phyloP scores from a whole-genome alignment of 2,113 vertebrate genomes.

The Melanostigma gelatinosum region DNA sequence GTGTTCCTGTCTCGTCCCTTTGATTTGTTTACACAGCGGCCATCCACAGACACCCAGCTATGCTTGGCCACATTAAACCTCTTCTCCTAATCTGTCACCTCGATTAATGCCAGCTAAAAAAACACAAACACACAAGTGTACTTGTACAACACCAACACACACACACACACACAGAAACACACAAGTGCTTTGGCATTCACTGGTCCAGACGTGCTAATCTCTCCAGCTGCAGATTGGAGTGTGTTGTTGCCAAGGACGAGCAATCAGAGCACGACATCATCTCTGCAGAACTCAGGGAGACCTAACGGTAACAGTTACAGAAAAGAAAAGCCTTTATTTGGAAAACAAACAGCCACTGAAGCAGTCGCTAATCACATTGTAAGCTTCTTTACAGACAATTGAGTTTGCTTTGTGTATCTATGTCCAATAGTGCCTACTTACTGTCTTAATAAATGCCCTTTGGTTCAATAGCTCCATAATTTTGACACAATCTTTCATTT shows the following conservation, averaged over 20 bases:
- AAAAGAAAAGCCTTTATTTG: neutral
- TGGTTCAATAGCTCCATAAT: neutral
- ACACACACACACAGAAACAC: neutral
- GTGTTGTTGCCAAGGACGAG: slow-evolving; percentile 40
- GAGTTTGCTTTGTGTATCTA: neutral
- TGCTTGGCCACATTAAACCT: slow-evolving; percentile 60
- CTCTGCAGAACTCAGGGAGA: neutral
- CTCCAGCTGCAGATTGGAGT: slow-evolving; percentile 53
- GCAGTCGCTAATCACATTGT: neutral
- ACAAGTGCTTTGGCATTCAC: slow-evolving; percentile 44
- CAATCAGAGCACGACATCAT: slow-evolving; percentile 51
- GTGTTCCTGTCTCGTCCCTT: slow-evolving; percentile 1
- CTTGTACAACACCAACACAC: slow-evolving; percentile 11
- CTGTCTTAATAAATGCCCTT: slow-evolving; percentile 10
- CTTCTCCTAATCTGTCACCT: slow-evolving; percentile 63
- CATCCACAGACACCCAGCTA: slow-evolving; percentile 30
- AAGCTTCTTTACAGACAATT: slow-evolving; percentile 5
- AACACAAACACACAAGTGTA: slow-evolving; percentile 28
- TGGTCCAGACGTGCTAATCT: slow-evolving; percentile 68
- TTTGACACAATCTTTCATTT: slow-evolving; percentile 25
- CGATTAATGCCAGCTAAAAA: slow-evolving; percentile 48
- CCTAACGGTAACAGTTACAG: neutral
- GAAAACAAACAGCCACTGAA: neutral
- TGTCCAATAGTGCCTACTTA: neutral
- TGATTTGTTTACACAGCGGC: slow-evolving; percentile 45